Base-by-base conservation (phyloP, 2,113 vertebrate species). In the Hyla sarda region DNA sequence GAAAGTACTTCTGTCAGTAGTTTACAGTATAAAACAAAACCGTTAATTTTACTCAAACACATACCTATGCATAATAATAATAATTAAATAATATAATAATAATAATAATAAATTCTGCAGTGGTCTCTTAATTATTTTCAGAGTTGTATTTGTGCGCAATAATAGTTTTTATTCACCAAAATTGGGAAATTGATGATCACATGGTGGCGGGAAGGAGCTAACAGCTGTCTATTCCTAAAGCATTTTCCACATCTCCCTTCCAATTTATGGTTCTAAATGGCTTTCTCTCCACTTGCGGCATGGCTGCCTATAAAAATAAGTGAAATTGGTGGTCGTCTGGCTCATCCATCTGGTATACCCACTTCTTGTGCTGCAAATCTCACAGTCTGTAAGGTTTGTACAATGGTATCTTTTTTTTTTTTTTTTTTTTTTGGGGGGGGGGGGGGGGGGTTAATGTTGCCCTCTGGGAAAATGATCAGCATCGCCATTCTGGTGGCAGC, bases 391-490 rank as follows among this genome's bases (percentile, higher is more conserved):
- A 0, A 80, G 87, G 73, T 65, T 84, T 52, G 56, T 88, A 93
- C 92, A 93, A 93, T 92, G 87, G 91, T 60, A 56, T 90, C 88
- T 87, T 92, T 71, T 93, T 91, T 92, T 69, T 87, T 3, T 52
- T n/a, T n/a, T n/a, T n/a, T n/a, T n/a, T n/a, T n/a, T n/a, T n/a
- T n/a, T n/a, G n/a, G 12, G 41, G 41, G 41, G 41, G 41, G 11
- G 47, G 11, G 32, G 23, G 6, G 37, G 82, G 52, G 13, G 34
- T 71, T 47, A 82, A 84, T 37, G 10, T 89, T 14, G 89, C 41
- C 87, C 69, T 56, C 91, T n/a, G 92, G 92, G 92, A 78, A 88
- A 72, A n/a, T 12, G 75, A 90, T 91, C 92, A 93, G 89, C 84
- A 54, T 87, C 89, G 88, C 92, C 91, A 91, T 88, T 81, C 83